Percentiles rank a stretch among this genome's conserved stretches.
Conservation (phyloP, 2,888 invertebrate genomes). For the Notodromas monacha region DNA sequence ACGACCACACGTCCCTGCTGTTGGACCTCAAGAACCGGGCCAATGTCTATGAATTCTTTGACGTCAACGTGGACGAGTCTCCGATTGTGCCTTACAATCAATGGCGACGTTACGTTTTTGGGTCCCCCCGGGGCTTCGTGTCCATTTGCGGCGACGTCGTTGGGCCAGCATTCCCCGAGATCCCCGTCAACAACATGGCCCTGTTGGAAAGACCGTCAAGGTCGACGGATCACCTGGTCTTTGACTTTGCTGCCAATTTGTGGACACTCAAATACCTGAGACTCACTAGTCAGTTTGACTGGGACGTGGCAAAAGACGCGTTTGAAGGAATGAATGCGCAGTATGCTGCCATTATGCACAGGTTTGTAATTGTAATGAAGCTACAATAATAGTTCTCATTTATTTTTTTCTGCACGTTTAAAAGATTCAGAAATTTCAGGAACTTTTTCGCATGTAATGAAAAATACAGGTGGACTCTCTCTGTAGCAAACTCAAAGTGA, state of each 20-base stretch:
- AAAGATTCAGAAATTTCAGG: too few species aligned
- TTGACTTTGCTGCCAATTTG: slow-evolving; percentile 76
- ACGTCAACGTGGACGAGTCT: slow-evolving; percentile 72
- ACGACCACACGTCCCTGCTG: slow-evolving; percentile 55
- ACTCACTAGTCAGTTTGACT: slow-evolving; percentile 18
- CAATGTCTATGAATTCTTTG: slow-evolving; percentile 71
- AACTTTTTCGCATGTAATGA: slow-evolving; percentile 1
- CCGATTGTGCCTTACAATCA: slow-evolving; percentile 69
- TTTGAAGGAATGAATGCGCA: slow-evolving; percentile 14
- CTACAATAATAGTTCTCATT: too few species aligned
- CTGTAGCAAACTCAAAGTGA: background rate
- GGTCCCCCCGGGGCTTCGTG: slow-evolving; percentile 36
- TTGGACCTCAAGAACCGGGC: slow-evolving; percentile 70
- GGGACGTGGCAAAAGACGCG: slow-evolving; percentile 12
- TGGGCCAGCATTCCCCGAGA: slow-evolving; percentile 63
- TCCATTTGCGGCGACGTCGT: slow-evolving; percentile 43
- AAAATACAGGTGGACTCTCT: too few species aligned
- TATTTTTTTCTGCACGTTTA: too few species aligned
- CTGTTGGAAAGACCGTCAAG: slow-evolving; percentile 18
- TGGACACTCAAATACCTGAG: slow-evolving; percentile 18
- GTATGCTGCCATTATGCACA: slow-evolving; percentile 8
- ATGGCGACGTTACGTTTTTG: slow-evolving; percentile 67
- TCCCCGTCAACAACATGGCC: slow-evolving; percentile 26
- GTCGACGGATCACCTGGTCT: slow-evolving; percentile 66
- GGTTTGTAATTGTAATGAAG: too few species aligned